Evolutionary conservation across 2,113 vertebrate genomes (phyloP), one percentile per base, ranked within the genome.

Genomic region (Onychostruthus taczanowskii): DNA sequence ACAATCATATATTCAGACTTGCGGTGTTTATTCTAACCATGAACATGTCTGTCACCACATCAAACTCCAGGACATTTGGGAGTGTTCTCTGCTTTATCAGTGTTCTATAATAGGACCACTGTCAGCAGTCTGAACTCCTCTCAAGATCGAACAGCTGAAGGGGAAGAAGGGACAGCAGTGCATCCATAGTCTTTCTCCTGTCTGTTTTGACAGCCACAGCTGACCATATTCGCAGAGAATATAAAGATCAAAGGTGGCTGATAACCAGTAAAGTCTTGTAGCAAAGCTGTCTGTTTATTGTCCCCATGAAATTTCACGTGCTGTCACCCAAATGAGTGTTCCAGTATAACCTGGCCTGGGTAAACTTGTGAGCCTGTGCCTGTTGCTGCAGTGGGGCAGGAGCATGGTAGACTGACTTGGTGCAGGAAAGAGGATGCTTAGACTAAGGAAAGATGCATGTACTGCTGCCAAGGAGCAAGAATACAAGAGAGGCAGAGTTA

Each of bases 151-250:
- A 23, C 11, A 66, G 21, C 26, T 50, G 44, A 56, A 75, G 63
- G 21, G 66, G 33, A 30, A 58, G 49, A 78, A 69, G 26, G 28
- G 17, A 23, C 55, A 79, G 3, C 10, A 3, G 28, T 47, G 23
- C 19, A 49, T 49, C 46, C 17, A 4, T 20, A 68, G 35, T 61
- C 39, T 55, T 53, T 47, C 35, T 83, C 23, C 26, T 47, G 2
- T 33, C 15, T 80, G 39, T 76, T 85, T 76, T 58, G 46, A 41
- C 3, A 6, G 80, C 76, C 31, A n/a, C 46, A 77, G 24, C 11
- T 5, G 5, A 10, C 0, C 24, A 2, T 69, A 33, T 46, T 87
- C 39, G 58, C 39, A 44, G 75, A 39, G 18, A 0, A 1, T 18
- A 8, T 49, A 37, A 73, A 80, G 43, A 24, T 46, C 30, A 27